Evolutionary conservation across 2,113 vertebrate species (phyloP).

Genomic region (Hippocampus guttulatus): DNA sequence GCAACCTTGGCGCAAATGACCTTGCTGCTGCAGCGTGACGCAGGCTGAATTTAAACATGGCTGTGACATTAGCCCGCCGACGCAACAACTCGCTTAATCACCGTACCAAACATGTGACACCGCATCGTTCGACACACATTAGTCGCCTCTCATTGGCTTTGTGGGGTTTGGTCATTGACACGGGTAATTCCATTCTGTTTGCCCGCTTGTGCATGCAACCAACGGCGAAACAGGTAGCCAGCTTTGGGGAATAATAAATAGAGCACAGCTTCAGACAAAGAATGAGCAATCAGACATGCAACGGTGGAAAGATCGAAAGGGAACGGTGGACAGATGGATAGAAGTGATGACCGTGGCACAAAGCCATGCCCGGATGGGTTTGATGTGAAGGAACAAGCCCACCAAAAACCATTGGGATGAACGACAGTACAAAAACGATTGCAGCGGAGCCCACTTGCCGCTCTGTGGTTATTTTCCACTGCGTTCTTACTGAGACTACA

Average conservation of each 20-base stretch:
- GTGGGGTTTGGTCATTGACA: conserved; percentile 21
- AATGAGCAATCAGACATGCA: conserved; percentile 24
- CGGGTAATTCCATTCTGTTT: neutral
- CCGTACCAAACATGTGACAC: conserved; percentile 11
- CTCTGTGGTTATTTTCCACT: neutral
- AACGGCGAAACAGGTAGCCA: conserved; percentile 20
- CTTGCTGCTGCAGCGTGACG: conserved; percentile 2
- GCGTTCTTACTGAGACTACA: neutral
- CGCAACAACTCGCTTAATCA: conserved; percentile 17
- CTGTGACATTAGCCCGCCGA: conserved; percentile 25
- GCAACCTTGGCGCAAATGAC: conserved; percentile 17
- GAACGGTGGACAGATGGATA: conserved; percentile 2
- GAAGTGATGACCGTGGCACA: neutral
- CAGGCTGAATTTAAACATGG: conserved; percentile 17
- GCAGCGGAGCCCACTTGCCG: too few relatives aligned
- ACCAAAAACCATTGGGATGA: neutral
- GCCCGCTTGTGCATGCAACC: conserved; percentile 5
- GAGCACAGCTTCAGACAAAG: conserved; percentile 22
- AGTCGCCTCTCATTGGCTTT: neutral
- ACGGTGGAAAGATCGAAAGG: conserved; percentile 4
- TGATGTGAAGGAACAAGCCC: neutral
- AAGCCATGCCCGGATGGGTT: neutral
- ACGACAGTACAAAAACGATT: neutral
- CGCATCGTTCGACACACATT: neutral
- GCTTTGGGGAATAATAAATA: conserved; percentile 44